A percentile compares a stretch with the other conserved stretches of the same genome.
These are phyloP conservation scores for Meda fulgida DNA, from an alignment of 2,797 vertebrate genomes.

Conservation along the genomic window DNA sequence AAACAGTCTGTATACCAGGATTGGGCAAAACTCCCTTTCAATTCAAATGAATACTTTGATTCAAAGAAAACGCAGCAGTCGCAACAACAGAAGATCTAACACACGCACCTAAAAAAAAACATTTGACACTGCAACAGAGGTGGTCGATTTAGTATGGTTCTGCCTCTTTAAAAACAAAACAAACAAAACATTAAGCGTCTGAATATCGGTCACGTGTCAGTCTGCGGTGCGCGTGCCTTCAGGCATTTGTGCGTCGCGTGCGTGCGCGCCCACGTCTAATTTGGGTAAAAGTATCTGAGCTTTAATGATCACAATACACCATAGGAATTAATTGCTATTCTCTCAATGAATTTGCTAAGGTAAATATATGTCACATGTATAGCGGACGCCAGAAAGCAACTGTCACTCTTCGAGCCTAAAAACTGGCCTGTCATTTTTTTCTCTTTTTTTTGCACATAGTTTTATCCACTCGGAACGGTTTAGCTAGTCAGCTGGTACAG, in stretches of 20 bases:
- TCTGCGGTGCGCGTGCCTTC: constrained; percentile 21
- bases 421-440: constrained; percentile 55
- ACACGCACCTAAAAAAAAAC: background rate
- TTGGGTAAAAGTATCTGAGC: constrained; percentile 64
- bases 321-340: constrained; percentile 56
- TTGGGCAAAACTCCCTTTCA: background rate
- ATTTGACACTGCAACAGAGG: background rate
- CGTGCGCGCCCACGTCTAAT: constrained; percentile 54
- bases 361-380: constrained; percentile 55
- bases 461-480: constrained; percentile 47
- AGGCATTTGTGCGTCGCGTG: constrained; percentile 51
- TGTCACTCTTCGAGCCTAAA: constrained; percentile 15
- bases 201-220: constrained; percentile 4
- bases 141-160: background rate
- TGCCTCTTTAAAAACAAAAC: constrained; percentile 6
- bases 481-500: constrained; percentile 53
- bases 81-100: background rate
- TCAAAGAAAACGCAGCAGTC: background rate
- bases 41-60: background rate
- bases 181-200: background rate
- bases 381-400: constrained; percentile 12
- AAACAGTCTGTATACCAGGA: no score
- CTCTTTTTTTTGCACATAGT: constrained; percentile 24
- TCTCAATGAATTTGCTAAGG: constrained; percentile 65
- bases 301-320: constrained; percentile 65